A percentile compares a stretch with the other conserved stretches of the same genome.
Evolutionary conservation across 1,140 invertebrate genomes (phyloP).

Genomic region (Drosophila guanche): DNA sequence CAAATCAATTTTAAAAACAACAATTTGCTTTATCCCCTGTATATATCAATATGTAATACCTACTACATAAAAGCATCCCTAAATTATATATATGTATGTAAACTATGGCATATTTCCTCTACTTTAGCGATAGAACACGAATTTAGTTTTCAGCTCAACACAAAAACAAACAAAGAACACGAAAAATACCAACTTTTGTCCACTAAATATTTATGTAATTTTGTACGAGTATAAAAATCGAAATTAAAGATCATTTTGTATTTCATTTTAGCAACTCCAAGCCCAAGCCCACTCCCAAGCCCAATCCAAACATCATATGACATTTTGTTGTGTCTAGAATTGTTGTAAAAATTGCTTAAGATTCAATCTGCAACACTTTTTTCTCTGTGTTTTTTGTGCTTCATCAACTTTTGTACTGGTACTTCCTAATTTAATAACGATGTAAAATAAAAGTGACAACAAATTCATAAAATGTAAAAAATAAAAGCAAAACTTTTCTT

Average conservation of each 20-base stretch:
- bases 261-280: constrained; percentile 42
- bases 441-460: constrained; percentile 48
- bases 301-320: constrained; percentile 15
- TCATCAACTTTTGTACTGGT: constrained; percentile 34
- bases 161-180: constrained; percentile 19
- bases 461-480: constrained; percentile 44
- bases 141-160: constrained; percentile 69
- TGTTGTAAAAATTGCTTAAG: constrained; percentile 40
- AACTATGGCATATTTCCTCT: constrained; percentile 34
- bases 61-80: constrained; percentile 16
- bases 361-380: constrained; percentile 44
- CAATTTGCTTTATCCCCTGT: constrained; percentile 67
- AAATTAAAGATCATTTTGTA: constrained; percentile 56
- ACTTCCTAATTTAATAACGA: constrained; percentile 53
- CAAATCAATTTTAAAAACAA: constrained; percentile 79
- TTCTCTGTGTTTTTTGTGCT: constrained; percentile 45
- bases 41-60: constrained; percentile 31
- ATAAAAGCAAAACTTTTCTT: background rate
- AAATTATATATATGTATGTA: constrained; percentile 22
- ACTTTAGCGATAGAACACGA: constrained; percentile 56
- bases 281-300: background rate
- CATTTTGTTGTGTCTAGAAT: constrained; percentile 71
- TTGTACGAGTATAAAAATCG: constrained; percentile 52
- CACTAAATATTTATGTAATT: constrained; percentile 61
- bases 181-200: constrained; percentile 48